Percentiles rank a stretch among this genome's conserved stretches.
These are phyloP conservation scores for Blastobasis adustella DNA, from an alignment of 2,888 invertebrate genomes.

Conservation along the genomic window DNA sequence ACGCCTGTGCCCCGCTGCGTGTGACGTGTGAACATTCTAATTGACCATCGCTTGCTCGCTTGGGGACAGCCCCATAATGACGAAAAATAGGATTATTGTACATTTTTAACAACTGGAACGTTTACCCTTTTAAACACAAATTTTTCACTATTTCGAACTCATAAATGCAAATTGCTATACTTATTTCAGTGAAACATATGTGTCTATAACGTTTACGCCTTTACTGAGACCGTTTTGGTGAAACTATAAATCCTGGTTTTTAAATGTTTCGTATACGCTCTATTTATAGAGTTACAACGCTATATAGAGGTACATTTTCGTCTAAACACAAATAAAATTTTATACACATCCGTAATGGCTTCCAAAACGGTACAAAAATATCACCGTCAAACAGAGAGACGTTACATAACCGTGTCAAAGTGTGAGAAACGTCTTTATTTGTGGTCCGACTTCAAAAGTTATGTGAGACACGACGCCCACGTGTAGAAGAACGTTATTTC, in stretches of 20 bases:
- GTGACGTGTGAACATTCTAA: conserved; percentile 70
- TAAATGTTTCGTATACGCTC: too few species aligned
- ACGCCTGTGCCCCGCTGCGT: conserved; percentile 46
- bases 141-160: too few species aligned
- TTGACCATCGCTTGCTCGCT: conserved; percentile 36
- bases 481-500: conserved; percentile 1
- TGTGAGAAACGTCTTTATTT: conserved; percentile 57
- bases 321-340: conserved; percentile 27
- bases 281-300: too few species aligned
- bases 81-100: conserved; percentile 37
- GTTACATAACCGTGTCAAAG: conserved; percentile 44
- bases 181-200: too few species aligned
- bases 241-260: too few species aligned
- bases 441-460: conserved; percentile 41
- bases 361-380: conserved; percentile 33
- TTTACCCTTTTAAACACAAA: neutral
- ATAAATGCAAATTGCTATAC: too few species aligned
- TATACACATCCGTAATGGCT: conserved; percentile 19
- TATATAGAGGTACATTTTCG: too few species aligned
- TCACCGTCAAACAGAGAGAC: conserved; percentile 35
- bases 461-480: conserved; percentile 38
- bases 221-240: too few species aligned
- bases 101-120: conserved; percentile 1
- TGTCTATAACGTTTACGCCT: too few species aligned
- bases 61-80: conserved; percentile 43